Percentiles rank a stretch among this genome's conserved stretches.
Conservation (phyloP, 2,113 vertebrate species). For the Pterocles burchelli region DNA sequence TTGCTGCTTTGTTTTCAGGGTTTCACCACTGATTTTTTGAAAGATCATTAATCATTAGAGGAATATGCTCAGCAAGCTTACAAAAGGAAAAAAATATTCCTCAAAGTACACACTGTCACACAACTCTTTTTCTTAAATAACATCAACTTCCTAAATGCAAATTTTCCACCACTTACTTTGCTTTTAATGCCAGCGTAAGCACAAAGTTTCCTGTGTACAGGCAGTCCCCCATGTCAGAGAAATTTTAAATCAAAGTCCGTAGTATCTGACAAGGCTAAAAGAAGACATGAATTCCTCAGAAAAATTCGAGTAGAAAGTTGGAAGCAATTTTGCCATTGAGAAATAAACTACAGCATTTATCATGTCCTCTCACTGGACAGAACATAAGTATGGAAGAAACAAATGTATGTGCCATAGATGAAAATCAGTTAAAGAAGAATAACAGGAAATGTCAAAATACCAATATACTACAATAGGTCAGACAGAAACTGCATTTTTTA, state of each 20-base stretch:
- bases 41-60: background rate
- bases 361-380: background rate
- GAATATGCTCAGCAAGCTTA: background rate
- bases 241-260: background rate
- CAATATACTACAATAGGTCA: background rate
- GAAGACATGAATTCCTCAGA: background rate
- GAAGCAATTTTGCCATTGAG: slow-evolving; percentile 48
- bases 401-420: background rate
- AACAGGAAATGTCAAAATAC: background rate
- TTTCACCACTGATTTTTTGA: background rate
- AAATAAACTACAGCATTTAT: slow-evolving; percentile 53
- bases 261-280: background rate
- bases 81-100: background rate
- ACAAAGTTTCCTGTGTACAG: background rate
- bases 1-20: background rate
- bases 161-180: background rate
- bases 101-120: background rate
- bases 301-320: slow-evolving; percentile 30
- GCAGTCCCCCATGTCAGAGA: background rate
- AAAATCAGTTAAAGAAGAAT: background rate
- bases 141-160: background rate
- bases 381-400: background rate
- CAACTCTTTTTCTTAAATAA: background rate
- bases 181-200: background rate
- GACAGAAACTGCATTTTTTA: background rate